These are phyloP conservation scores for Parazoanthus swiftii DNA, from an alignment of 92 coral and sea anemone genomes.

Conservation along the genomic window DNA sequence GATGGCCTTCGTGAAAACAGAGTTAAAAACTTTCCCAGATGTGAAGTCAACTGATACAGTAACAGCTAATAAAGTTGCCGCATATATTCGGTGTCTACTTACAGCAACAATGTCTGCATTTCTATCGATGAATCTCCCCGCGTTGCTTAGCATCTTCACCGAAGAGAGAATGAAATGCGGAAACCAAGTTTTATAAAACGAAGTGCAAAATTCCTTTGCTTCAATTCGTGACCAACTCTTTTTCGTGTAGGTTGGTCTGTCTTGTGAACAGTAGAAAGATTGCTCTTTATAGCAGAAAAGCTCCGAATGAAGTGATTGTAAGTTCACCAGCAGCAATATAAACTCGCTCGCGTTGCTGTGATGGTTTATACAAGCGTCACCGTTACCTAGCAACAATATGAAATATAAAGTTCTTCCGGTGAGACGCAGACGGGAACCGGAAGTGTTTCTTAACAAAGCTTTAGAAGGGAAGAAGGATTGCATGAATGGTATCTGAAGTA, in stretches of 20 bases:
- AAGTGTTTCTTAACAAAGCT: too few species aligned
- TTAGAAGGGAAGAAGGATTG: too few species aligned
- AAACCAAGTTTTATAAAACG: not conserved
- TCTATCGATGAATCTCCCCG: conserved; percentile 92
- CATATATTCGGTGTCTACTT: conserved; percentile 34
- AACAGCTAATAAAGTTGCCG: not conserved
- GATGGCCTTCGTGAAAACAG: not conserved
- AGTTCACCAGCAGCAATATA: not conserved
- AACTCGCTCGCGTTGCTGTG: conserved; percentile 4
- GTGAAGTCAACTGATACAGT: not conserved
- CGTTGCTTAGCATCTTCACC: conserved; percentile 79
- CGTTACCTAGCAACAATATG: conserved; percentile 35
- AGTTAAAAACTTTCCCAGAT: too few species aligned
- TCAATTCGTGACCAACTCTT: not conserved
- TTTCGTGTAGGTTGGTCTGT: not conserved
- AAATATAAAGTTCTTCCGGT: not conserved
- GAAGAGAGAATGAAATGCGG: not conserved
- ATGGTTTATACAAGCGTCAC: conserved; percentile 24
- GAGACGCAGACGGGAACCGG: too few species aligned
- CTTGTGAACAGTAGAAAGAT: not conserved
- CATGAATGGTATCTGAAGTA: too few species aligned
- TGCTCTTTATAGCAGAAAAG: not conserved
- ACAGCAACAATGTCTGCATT: conserved; percentile 87
- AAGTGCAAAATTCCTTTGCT: conserved; percentile 25
- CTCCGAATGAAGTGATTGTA: not conserved